phyloP scores from a whole-genome alignment of 2,113 vertebrate species.

The Campylomormyrus tamandua region DNA sequence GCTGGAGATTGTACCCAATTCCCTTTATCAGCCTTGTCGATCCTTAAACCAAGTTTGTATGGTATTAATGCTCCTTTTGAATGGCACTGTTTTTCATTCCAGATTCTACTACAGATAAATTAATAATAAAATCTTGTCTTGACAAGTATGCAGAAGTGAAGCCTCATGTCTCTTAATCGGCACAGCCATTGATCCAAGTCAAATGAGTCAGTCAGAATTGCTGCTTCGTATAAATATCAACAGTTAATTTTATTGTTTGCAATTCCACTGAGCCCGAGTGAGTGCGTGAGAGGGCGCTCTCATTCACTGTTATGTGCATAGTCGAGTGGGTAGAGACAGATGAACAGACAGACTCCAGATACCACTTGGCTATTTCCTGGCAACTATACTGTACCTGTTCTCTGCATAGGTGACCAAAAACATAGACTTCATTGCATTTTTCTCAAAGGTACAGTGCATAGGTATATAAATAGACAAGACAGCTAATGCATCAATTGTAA shows the following conservation, averaged over 20 bases:
- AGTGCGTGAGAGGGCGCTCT: conserved; percentile 24
- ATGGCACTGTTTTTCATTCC: conserved; percentile 73
- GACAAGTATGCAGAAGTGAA: not conserved
- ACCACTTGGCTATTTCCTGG: conserved; percentile 14
- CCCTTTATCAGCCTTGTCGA: conserved; percentile 56
- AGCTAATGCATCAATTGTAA: conserved; percentile 22
- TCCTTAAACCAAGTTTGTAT: conserved; percentile 62
- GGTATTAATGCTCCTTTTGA: conserved; percentile 70
- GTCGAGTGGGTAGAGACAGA: conserved; percentile 39
- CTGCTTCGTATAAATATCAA: conserved; percentile 53
- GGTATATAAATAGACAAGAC: conserved; percentile 39
- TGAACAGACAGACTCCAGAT: conserved; percentile 16
- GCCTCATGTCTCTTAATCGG: not conserved
- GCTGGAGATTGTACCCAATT: conserved; percentile 56
- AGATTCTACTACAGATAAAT: conserved; percentile 69
- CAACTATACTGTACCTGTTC: conserved; percentile 21
- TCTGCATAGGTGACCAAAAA: conserved; percentile 38
- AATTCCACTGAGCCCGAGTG: conserved; percentile 32
- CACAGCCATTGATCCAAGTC: not conserved
- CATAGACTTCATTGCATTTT: conserved; percentile 35
- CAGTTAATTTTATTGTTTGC: conserved; percentile 31
- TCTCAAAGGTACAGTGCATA: conserved; percentile 54
- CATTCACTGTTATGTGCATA: conserved; percentile 51
- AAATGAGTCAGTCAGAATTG: conserved; percentile 20
- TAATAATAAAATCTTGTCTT: conserved; percentile 14